phyloP scores from a whole-genome alignment of 2,888 invertebrate species.

The Oscheius sp. region DNA sequence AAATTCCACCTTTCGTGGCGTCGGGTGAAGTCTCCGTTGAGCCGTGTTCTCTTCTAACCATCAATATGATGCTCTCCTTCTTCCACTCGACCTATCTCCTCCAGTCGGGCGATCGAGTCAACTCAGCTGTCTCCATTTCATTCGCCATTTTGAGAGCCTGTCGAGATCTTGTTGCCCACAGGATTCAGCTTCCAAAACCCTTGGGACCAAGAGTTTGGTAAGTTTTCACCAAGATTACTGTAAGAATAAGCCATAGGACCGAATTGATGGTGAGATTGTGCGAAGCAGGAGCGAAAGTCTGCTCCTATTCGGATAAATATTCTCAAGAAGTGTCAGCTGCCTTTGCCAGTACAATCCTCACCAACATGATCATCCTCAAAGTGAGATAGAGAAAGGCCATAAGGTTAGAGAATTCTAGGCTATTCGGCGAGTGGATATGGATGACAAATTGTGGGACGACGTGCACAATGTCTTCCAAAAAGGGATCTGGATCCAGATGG shows the following conservation, averaged over 20 bases:
- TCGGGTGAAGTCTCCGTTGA: conserved; percentile 59
- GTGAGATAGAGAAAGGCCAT: conserved; percentile 3
- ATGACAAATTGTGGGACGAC: conserved; percentile 66
- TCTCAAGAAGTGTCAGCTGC: conserved; percentile 61
- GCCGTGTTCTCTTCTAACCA: conserved; percentile 54
- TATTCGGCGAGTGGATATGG: conserved; percentile 58
- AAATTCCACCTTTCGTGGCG: conserved; percentile 65
- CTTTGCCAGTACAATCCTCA: conserved; percentile 60
- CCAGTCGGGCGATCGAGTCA: conserved; percentile 58
- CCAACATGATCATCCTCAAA: conserved; percentile 48
- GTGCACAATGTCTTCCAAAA: conserved; percentile 54
- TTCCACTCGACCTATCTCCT: conserved; percentile 66
- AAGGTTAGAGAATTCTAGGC: conserved; percentile 44
- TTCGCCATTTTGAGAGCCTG: conserved; percentile 62
- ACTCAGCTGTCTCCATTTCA: conserved; percentile 62
- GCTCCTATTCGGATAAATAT: conserved; percentile 56
- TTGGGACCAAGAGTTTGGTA: conserved; percentile 58
- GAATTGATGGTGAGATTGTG: conserved; percentile 59
- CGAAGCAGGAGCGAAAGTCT: conserved; percentile 45
- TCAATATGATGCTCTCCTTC: conserved; percentile 63
- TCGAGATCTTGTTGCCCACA: conserved; percentile 61
- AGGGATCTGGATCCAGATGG: conserved; percentile 56
- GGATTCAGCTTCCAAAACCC: conserved; percentile 53
- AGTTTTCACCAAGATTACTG: background rate
- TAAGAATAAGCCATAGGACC: conserved; percentile 35